phyloP scores from a whole-genome alignment of 1,140 invertebrate genomes.

The Drosophila paulistorum region DNA sequence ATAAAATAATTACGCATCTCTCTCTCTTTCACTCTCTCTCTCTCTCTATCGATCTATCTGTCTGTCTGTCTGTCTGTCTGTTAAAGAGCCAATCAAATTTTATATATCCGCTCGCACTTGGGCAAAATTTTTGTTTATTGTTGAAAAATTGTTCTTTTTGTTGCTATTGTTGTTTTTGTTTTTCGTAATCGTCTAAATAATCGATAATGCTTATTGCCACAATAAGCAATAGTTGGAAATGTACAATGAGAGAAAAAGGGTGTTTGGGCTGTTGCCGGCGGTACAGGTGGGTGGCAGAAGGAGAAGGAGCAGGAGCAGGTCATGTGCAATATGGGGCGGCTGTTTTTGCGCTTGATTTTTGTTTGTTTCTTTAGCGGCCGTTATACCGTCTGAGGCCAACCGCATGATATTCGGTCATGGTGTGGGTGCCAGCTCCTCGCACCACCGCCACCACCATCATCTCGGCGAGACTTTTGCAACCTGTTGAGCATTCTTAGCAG shows the following conservation, averaged over 20 bases:
- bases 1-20: constrained; percentile 7
- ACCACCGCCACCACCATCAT: constrained; percentile 3
- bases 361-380: constrained; percentile 42
- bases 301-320: constrained; percentile 54
- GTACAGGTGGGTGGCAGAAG: constrained; percentile 2
- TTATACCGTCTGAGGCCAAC: constrained; percentile 53
- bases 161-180: constrained; percentile 27
- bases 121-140: constrained; percentile 58
- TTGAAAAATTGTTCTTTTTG: constrained; percentile 31
- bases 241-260: not conserved
- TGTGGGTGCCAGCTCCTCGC: constrained; percentile 21
- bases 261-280: not conserved
- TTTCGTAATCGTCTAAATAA: constrained; percentile 66
- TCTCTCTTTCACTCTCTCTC: not conserved
- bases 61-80: too few relatives aligned
- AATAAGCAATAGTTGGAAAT: constrained; percentile 25
- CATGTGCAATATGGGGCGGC: constrained; percentile 58
- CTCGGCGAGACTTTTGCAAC: constrained; percentile 55
- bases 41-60: too few relatives aligned
- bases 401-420: constrained; percentile 49
- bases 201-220: constrained; percentile 58
- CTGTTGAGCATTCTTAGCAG: constrained; percentile 61
- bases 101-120: constrained; percentile 43
- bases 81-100: constrained; percentile 40
- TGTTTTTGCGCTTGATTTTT: constrained; percentile 39